Evolutionary conservation across 2,113 vertebrate genomes (phyloP).

Genomic region (Cisticola juncidis): DNA sequence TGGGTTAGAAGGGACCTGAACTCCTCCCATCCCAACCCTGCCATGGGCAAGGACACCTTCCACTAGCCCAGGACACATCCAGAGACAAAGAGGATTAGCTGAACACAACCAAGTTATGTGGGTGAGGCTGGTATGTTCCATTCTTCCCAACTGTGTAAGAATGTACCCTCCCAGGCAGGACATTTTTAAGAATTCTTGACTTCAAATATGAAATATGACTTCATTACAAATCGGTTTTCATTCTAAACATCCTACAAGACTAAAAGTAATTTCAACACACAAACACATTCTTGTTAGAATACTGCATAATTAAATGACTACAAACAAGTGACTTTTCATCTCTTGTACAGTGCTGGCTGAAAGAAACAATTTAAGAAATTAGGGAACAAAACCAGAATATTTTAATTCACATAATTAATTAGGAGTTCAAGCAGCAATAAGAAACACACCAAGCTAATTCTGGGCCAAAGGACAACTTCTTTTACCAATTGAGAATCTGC

Average conservation of each 20-base stretch:
- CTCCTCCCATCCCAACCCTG: not conserved
- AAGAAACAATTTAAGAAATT: not conserved
- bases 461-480: not conserved
- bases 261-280: not conserved
- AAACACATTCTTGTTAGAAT: not conserved
- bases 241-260: not conserved
- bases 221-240: not conserved
- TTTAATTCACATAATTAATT: not conserved
- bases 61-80: accelerated
- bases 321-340: not conserved
- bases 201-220: not conserved
- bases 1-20: not conserved
- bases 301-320: not conserved
- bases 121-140: not conserved
- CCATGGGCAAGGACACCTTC: not conserved
- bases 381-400: not conserved
- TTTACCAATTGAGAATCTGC: not conserved
- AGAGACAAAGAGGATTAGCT: not conserved
- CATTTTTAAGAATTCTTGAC: not conserved
- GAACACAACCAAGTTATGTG: not conserved
- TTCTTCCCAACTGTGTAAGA: not conserved
- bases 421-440: not conserved
- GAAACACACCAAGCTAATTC: not conserved
- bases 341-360: not conserved
- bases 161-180: not conserved